Evolutionary conservation across 1,140 invertebrate genomes (phyloP).

Genomic region (Pissodes strobi): DNA sequence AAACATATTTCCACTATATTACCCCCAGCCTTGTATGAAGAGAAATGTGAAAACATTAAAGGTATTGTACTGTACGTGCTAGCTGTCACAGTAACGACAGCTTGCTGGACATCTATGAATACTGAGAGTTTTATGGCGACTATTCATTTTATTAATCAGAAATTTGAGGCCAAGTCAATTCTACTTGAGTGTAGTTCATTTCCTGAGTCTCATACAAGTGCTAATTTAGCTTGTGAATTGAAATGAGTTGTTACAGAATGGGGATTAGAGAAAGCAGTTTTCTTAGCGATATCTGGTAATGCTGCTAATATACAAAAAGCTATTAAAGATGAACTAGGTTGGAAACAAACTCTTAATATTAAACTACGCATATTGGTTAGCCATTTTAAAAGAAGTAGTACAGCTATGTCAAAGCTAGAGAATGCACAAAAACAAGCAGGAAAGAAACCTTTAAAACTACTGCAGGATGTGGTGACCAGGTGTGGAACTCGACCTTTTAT

Average conservation of each 20-base stretch:
- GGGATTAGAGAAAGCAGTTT: slow-evolving; percentile 29
- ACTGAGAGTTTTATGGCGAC: slow-evolving; percentile 31
- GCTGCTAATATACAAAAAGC: slow-evolving; percentile 35
- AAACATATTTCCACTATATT: slow-evolving; percentile 38
- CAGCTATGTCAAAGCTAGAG: too few species aligned
- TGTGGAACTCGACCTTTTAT: slow-evolving; percentile 53
- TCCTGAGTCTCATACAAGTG: slow-evolving; percentile 1
- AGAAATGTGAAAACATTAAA: slow-evolving; percentile 15
- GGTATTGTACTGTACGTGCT: neutral
- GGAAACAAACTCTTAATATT: slow-evolving; percentile 40
- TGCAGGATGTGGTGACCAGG: too few species aligned
- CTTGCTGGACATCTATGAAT: slow-evolving; percentile 35
- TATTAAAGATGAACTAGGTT: slow-evolving; percentile 10
- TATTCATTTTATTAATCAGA: slow-evolving; percentile 24
- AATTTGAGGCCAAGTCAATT: slow-evolving; percentile 18
- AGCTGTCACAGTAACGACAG: slow-evolving; percentile 28
- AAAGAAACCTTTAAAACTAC: slow-evolving; percentile 46
- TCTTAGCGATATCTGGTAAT: slow-evolving; percentile 36
- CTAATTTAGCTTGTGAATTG: slow-evolving; percentile 6
- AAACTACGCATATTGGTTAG: slow-evolving; percentile 45
- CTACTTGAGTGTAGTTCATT: slow-evolving; percentile 14
- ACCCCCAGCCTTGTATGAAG: slow-evolving; percentile 27
- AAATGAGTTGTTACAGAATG: slow-evolving; percentile 33
- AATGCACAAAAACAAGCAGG: too few species aligned
- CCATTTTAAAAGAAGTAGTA: too few species aligned